A percentile compares a stretch with the other conserved stretches of the same genome.
These are phyloP conservation scores for Eupithecia vulgata DNA, from an alignment of 2,888 invertebrate species.

Conservation along the genomic window DNA sequence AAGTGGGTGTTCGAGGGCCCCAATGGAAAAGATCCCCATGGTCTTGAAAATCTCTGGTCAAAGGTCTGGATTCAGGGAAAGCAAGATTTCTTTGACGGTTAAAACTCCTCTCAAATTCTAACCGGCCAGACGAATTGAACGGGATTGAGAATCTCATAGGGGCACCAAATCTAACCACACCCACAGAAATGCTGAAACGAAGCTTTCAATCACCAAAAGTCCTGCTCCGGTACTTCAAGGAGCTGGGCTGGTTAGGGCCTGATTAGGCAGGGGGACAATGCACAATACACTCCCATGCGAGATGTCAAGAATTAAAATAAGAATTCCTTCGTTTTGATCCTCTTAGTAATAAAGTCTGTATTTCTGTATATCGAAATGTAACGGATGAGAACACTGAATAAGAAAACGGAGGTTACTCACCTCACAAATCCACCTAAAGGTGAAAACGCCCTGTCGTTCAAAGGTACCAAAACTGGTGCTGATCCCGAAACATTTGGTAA, in stretches of 20 bases:
- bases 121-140: no score
- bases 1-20: background rate
- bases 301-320: no score
- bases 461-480: constrained; percentile 64
- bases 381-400: background rate
- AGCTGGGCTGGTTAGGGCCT: no score
- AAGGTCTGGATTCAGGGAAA: background rate
- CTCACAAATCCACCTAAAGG: constrained; percentile 76
- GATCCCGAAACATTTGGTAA: constrained; percentile 61
- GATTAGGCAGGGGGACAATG: no score
- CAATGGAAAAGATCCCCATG: background rate
- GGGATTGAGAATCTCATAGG: no score
- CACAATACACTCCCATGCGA: no score
- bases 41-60: background rate
- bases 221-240: no score
- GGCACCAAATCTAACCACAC: no score
- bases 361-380: background rate
- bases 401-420: constrained; percentile 48
- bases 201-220: no score
- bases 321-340: background rate
- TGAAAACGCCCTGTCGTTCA: constrained; percentile 73
- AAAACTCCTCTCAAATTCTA: background rate
- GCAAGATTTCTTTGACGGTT: background rate
- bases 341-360: background rate
- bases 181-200: no score